Evolutionary conservation across 2,113 vertebrate genomes (phyloP).

Genomic region (Syngnathus typhle): DNA sequence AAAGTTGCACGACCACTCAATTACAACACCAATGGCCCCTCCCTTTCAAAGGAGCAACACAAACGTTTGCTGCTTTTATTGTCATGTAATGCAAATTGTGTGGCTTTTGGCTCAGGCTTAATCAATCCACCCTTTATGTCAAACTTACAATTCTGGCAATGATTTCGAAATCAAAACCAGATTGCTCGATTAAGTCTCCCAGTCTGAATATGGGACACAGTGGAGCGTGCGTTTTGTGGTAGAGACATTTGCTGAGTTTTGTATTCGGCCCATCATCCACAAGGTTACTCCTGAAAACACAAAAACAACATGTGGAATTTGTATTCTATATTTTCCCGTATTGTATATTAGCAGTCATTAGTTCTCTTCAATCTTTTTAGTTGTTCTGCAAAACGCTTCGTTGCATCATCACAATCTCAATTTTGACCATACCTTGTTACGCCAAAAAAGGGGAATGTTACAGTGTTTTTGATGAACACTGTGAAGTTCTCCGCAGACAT

Average conservation of each 20-base stretch:
- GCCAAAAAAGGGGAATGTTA: slow-evolving; percentile 83
- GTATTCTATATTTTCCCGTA: too few relatives aligned
- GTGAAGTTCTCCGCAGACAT: slow-evolving; percentile 87
- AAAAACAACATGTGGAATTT: background rate
- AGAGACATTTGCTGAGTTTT: slow-evolving; percentile 71
- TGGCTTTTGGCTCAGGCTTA: too few relatives aligned
- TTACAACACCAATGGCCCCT: slow-evolving; percentile 83
- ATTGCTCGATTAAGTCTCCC: slow-evolving; percentile 78
- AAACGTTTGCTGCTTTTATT: too few relatives aligned
- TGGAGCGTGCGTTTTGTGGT: slow-evolving; percentile 66
- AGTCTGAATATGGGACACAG: slow-evolving; percentile 87
- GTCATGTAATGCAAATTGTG: too few relatives aligned
- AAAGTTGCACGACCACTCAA: slow-evolving; percentile 91
- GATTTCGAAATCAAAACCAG: slow-evolving; percentile 77
- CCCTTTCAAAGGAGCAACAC: slow-evolving; percentile 68
- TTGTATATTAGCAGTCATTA: too few relatives aligned
- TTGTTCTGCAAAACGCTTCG: background rate
- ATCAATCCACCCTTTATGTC: background rate
- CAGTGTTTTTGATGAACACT: slow-evolving; percentile 94
- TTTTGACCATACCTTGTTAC: slow-evolving; percentile 76
- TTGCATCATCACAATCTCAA: background rate
- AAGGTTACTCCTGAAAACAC: slow-evolving; percentile 80
- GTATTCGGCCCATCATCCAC: slow-evolving; percentile 74
- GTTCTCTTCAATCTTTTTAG: too few relatives aligned
- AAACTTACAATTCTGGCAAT: slow-evolving; percentile 78